Conservation (phyloP, 2,888 invertebrate genomes). For the Microctonus brassicae region DNA sequence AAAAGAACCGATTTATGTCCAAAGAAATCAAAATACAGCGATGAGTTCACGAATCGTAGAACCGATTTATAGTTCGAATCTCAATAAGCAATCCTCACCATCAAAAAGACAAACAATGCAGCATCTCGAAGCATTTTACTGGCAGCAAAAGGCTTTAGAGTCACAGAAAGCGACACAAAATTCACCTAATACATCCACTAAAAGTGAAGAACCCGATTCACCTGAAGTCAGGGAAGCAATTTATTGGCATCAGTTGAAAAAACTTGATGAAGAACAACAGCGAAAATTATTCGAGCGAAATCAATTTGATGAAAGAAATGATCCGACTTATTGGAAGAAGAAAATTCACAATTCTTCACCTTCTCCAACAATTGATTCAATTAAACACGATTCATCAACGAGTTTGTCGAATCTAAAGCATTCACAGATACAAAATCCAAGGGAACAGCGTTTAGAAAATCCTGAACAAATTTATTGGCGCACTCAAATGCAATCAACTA, state of each 20-base stretch:
- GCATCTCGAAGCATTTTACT: slow-evolving; percentile 63
- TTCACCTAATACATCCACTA: slow-evolving; percentile 30
- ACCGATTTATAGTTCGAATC: slow-evolving; percentile 44
- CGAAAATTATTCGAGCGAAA: slow-evolving; percentile 60
- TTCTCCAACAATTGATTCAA: slow-evolving; percentile 35
- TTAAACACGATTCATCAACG: slow-evolving; percentile 49
- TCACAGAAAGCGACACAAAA: slow-evolving; percentile 53
- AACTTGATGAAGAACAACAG: slow-evolving; percentile 74
- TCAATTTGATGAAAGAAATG: slow-evolving; percentile 43
- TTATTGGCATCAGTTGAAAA: slow-evolving; percentile 79
- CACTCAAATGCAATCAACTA: slow-evolving; percentile 42
- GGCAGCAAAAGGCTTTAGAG: slow-evolving; percentile 65
- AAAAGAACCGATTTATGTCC: slow-evolving; percentile 37
- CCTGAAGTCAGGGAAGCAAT: slow-evolving; percentile 73
- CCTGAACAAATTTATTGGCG: slow-evolving; percentile 54
- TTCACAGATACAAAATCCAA: slow-evolving; percentile 24
- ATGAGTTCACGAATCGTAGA: slow-evolving; percentile 49
- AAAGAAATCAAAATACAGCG: slow-evolving; percentile 44
- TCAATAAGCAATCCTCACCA: slow-evolving; percentile 54
- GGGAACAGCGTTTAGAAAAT: slow-evolving; percentile 27
- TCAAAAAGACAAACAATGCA: slow-evolving; percentile 62
- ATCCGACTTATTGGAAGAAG: slow-evolving; percentile 43
- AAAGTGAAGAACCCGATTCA: slow-evolving; percentile 47
- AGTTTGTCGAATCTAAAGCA: slow-evolving; percentile 48
- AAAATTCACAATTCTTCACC: slow-evolving; percentile 38